Base-by-base conservation (phyloP, 1,140 invertebrate genomes). In the Sarcophaga peregrina region DNA sequence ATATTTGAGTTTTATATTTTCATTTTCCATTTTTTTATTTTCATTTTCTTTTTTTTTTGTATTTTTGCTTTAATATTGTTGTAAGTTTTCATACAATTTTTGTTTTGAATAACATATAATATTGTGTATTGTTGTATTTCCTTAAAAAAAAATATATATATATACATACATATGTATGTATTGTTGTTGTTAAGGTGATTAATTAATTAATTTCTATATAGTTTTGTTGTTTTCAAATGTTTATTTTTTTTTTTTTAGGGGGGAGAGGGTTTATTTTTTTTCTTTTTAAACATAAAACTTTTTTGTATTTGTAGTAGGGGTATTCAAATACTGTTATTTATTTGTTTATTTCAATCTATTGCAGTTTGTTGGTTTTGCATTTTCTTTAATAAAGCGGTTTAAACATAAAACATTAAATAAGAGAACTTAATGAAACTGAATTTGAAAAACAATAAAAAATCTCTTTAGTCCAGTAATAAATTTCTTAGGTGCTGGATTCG, bases 311-410 rank as follows among this genome's bases (percentile, higher is more conserved):
- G 25, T 37, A 37, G n/a, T n/a, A n/a, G n/a, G n/a, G 25, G 25
- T 37, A 37, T 37, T 37, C 25, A 37, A 37, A 37, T 37, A 37
- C 25, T 37, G 25, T 37, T 1, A 37, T 37, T 37, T 1, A 37
- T 37, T 4, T 37, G 25, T 37, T 37, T 37, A 2, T 37, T 37
- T 37, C 25, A 37, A 37, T 37, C 25, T 37, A 37, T 37, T 37
- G 4, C 25, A 37, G 25, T 2, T 37, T n/a, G n/a, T 72, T 82
- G 3, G 25, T 52, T 15, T 50, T 82, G 1, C 46, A 62, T 72
- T 72, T 80, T 72, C 25, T 25, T 72, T 78, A 17, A 50, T 83
- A 80, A 50, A 47, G 54, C n/a, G 15, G 15, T 82, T 72, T n/a
- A 72, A 72, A 82, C 25, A 2, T 82, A n/a, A n/a, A 62, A n/a